Evolutionary conservation across 92 coral and sea anemone species (phyloP), one percentile per base, ranked within the genome.

Genomic region (Parazoanthus swiftii): DNA sequence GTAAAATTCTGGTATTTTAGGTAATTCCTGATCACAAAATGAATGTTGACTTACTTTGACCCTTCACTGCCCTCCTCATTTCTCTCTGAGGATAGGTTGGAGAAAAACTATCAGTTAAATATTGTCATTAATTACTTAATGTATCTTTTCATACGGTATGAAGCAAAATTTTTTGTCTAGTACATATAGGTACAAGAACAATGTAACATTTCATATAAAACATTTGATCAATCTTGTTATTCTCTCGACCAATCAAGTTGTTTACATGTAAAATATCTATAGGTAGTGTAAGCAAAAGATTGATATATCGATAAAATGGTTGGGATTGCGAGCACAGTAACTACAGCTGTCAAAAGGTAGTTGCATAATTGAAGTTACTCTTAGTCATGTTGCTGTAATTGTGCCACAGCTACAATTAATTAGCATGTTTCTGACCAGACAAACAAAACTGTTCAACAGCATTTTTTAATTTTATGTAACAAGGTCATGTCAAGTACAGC

Each of bases 61-160:
- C 85, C 85, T 7, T 81, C 85, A 63, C 23, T 38, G 14, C 75
- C 85, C 4, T 81, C 74, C 29, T 81, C 85, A 36, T 51, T 59
- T 81, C 67, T 81, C 50, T 81, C 85, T 81, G 74, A 6, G 20
- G 16, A 65, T 23, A 63, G 37, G 18, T 54, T 26, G 13, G 13
- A 33, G 42, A 56, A 3, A 59, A 6, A 38, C 6, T 2, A 59
- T 11, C 42, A n/a, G 35, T 38, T 3, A 42, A 77, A 77, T 8
- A 14, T 13, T 16, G 7, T 20, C 0, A 63, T 20, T 63, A 63
- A 29, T 29, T 29, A 29, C 25, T 63, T 63, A n/a, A n/a, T n/a
- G n/a, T n/a, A 63, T 63, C 26, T 21, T 20, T 14, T 18, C 25
- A 21, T 29, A 20, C 4, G 3, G 20, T 7, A 63, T 18, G 25